These are phyloP conservation scores for Bradypus variegatus DNA, from an alignment of 2,797 vertebrate genomes.

Conservation along the genomic window DNA sequence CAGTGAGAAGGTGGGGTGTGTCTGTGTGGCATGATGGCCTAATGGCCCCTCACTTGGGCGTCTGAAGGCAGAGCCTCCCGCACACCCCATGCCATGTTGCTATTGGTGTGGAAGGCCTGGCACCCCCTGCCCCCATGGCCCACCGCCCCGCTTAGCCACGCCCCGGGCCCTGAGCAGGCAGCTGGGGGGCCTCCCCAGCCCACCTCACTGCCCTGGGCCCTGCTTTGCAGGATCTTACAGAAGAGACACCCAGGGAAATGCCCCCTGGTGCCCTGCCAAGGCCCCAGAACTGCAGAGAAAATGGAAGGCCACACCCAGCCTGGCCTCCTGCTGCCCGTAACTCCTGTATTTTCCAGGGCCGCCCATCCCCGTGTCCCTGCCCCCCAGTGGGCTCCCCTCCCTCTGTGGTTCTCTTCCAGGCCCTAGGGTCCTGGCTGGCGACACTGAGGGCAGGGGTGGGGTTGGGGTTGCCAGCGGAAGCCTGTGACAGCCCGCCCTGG, in stretches of 20 bases:
- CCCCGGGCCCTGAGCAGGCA: background rate
- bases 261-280: background rate
- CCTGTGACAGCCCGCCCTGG: background rate
- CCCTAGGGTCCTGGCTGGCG: slow-evolving; percentile 14
- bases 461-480: background rate
- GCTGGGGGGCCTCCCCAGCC: background rate
- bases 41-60: background rate
- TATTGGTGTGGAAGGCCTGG: background rate
- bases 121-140: background rate
- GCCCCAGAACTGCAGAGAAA: background rate
- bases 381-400: background rate
- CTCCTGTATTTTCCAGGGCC: background rate
- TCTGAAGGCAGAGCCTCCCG: background rate
- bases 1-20: background rate
- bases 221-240: background rate
- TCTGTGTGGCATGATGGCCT: background rate
- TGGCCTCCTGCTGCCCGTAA: background rate
- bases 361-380: background rate
- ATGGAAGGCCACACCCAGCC: background rate
- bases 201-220: background rate
- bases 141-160: too few relatives aligned
- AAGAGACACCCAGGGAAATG: background rate
- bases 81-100: fast-evolving
- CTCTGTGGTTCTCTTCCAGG: background rate
- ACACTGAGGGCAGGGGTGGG: background rate